Evolutionary conservation across 2,888 invertebrate species (phyloP), one percentile per base, ranked within the genome.

Genomic region (Heliconius sara): DNA sequence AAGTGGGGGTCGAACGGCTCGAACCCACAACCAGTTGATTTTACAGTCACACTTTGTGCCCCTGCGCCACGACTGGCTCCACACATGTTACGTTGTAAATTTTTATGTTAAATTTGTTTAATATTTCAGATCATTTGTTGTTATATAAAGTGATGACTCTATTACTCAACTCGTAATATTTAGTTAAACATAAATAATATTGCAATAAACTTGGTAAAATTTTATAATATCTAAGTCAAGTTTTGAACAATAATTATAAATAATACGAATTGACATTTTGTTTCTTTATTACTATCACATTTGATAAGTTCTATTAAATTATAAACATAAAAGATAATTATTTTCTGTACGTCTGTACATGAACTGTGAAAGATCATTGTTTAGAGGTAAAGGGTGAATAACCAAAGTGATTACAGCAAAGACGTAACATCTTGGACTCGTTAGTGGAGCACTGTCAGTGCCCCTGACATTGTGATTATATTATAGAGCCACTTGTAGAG

Each of bases 381-480:
- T 63, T 47, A 75, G 65, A 75, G 75, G 75, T 75, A 75, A 75
- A 75, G 75, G 75, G 75, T 75, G 75, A 75, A 75, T 75, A 75
- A 47, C 75, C 75, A 75, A 65, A 65, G 75, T 22, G 60, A 73
- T 73, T 73, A 73, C 34, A 16, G n/a, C 34, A 13, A 22, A 73
- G 73, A 73, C 25, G 73, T 72, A 60, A 39, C 66, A 57, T 78
- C 73, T 78, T 73, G n/a, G 72, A 52, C 39, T 57, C 65, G 43
- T 78, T 25, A 65, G 63, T 75, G 43, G 43, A 65, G 47, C 47
- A n/a, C 72, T 27, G 52, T 30, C 67, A 27, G 76, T 67, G 76
- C 75, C 47, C 78, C 60, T 79, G 78, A 79, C 78, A 75, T 79
- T 79, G 65, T 30, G 27, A 66, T 75, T 75, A 75, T 65, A 75